These are phyloP conservation scores for Psammodynastes pulverulentus DNA, from an alignment of 2,113 vertebrate genomes.

Conservation along the genomic window DNA sequence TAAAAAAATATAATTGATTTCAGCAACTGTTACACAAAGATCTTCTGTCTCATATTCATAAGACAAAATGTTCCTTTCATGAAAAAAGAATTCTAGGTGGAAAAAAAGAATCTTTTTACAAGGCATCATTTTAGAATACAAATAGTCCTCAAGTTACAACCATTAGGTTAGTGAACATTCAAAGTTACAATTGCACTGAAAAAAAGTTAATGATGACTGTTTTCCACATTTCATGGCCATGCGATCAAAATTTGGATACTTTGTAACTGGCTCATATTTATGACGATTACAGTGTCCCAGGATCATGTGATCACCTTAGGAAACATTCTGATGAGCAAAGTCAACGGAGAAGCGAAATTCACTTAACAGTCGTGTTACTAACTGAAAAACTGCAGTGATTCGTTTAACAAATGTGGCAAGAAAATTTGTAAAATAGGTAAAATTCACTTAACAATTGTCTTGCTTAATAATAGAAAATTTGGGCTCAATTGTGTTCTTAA, in stretches of 20 bases:
- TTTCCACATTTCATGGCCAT: not conserved
- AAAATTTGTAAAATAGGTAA: not conserved
- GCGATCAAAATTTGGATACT: not conserved
- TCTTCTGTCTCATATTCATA: not conserved
- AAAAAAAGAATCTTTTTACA: not conserved
- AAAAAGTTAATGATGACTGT: not conserved
- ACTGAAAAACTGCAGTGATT: not conserved
- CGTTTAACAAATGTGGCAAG: not conserved
- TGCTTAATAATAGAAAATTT: not conserved
- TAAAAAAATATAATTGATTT: not conserved
- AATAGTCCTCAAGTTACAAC: not conserved
- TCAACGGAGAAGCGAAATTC: not conserved
- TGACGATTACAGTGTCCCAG: not conserved
- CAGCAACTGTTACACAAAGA: not conserved
- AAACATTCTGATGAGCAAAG: not conserved
- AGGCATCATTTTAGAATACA: not conserved
- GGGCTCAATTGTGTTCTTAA: not conserved
- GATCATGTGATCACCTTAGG: not conserved
- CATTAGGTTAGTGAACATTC: not conserved
- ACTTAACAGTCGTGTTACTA: not conserved
- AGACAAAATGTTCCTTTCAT: not conserved
- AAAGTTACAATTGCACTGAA: not conserved
- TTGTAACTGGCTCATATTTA: not conserved
- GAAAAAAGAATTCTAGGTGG: not conserved
- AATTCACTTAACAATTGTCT: not conserved